Evolutionary conservation across 2,797 vertebrate species (phyloP), one percentile per base, ranked within the genome.

Genomic region (Psittacula echo): DNA sequence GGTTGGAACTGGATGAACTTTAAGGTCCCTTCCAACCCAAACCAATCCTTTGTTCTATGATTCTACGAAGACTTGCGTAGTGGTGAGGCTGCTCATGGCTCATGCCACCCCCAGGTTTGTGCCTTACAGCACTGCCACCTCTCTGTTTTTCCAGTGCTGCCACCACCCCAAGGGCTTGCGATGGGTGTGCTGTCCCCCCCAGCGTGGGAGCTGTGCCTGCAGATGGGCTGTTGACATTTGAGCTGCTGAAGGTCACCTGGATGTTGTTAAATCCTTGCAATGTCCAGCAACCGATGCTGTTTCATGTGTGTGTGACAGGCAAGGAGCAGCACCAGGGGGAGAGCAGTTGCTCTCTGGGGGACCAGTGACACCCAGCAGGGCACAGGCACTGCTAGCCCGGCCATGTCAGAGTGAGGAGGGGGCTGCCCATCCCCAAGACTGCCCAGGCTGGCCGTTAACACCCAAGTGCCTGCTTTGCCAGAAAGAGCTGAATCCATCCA

Each of bases 221-320:
- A 26, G 42, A n/a, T 1, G 0, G 30, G 7, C 3, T 42, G 68
- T 66, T 80, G 90, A 73, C 54, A 44, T 19, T 37, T 9, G 24
- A 56, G 73, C 58, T 10, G 16, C 70, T 53, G 65, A 72, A 88
- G 73, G 87, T 76, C 91, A 76, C 54, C 20, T 21, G 84, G 76
- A 45, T 3, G 34, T 41, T 34, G 72, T 42, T 68, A 27, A 76
- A 68, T 51, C 62, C 67, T 11, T 26, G 75, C 84, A 58, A 71
- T 3, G 8, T 22, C 66, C 83, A 20, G 71, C 7, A 23, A 30
- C 48, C 0, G 4, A 18, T 2, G 13, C n/a, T 12, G 39, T 20
- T 2, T 15, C 1, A 4, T 5, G 41, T 0, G 0, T 10, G 22
- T 29, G 32, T 2, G 7, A 30, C 0, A 0, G 18, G 30, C 0